These are phyloP conservation scores for Cheiracanthium punctorium DNA, from an alignment of 2,888 invertebrate genomes.

Conservation along the genomic window DNA sequence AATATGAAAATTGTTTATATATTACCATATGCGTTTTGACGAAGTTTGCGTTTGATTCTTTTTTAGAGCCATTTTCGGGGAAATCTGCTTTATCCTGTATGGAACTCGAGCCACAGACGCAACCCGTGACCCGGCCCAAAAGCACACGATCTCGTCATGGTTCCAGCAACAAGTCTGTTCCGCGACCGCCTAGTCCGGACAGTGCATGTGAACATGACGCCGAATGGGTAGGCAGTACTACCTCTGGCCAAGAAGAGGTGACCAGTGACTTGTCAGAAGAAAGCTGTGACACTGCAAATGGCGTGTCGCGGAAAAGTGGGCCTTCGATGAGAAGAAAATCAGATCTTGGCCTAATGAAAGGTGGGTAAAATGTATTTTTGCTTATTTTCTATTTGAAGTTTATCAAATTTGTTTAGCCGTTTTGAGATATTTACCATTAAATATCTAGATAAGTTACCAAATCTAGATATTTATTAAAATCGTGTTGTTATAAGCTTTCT, in stretches of 20 bases:
- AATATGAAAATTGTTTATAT: too few relatives aligned
- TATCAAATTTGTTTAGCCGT: too few relatives aligned
- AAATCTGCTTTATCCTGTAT: conserved; percentile 28
- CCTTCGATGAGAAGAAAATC: neutral
- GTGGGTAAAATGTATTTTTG: conserved; percentile 13
- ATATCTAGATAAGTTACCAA: too few relatives aligned
- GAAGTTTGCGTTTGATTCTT: neutral
- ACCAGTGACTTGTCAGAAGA: conserved; percentile 47
- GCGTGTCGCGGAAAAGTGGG: neutral
- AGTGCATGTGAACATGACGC: conserved; percentile 59
- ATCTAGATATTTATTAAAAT: too few relatives aligned
- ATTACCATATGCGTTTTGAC: too few relatives aligned
- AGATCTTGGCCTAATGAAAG: neutral
- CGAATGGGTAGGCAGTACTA: conserved; percentile 19
- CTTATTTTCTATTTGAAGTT: too few relatives aligned
- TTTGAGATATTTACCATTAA: too few relatives aligned
- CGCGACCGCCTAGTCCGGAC: conserved; percentile 49
- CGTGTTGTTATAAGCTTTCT: too few relatives aligned
- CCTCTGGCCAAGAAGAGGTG: neutral
- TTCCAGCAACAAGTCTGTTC: conserved; percentile 15
- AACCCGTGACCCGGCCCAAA: conserved; percentile 21
- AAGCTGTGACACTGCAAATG: neutral
- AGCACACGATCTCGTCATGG: conserved; percentile 33
- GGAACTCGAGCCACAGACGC: conserved; percentile 37
- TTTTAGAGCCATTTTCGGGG: neutral